phyloP scores from a whole-genome alignment of 2,888 invertebrate genomes.

The Melipona beecheii region DNA sequence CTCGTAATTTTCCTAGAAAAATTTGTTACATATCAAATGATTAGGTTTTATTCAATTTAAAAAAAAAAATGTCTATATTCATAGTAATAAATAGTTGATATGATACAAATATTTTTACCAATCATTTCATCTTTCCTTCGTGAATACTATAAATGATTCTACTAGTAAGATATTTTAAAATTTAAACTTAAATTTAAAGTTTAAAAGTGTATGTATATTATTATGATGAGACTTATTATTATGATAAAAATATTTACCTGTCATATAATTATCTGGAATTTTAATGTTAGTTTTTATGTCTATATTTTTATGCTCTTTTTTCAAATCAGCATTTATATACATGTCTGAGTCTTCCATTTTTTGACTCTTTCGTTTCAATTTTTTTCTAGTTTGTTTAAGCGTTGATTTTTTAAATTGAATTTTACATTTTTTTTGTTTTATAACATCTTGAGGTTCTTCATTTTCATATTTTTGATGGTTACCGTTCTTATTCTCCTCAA shows the following conservation, averaged over 20 bases:
- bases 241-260: constrained; percentile 69
- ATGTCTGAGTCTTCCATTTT: constrained; percentile 69
- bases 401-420: constrained; percentile 64
- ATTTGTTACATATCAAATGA: neutral
- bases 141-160: neutral
- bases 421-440: constrained; percentile 74
- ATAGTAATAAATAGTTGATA: neutral
- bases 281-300: constrained; percentile 73
- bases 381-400: constrained; percentile 71
- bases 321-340: constrained; percentile 70
- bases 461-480: constrained; percentile 64
- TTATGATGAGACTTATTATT: neutral
- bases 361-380: constrained; percentile 71
- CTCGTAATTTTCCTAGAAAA: neutral
- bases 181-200: neutral
- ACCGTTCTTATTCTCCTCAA: constrained; percentile 61
- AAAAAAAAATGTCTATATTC: neutral
- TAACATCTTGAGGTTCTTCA: constrained; percentile 52
- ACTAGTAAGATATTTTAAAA: neutral
- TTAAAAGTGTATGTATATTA: neutral
- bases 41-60: neutral
- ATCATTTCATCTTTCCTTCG: neutral
- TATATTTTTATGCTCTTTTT: constrained; percentile 72
- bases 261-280: constrained; percentile 82
- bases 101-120: neutral